phyloP scores from a whole-genome alignment of 2,888 invertebrate genomes.

The Temnothorax ravouxi region DNA sequence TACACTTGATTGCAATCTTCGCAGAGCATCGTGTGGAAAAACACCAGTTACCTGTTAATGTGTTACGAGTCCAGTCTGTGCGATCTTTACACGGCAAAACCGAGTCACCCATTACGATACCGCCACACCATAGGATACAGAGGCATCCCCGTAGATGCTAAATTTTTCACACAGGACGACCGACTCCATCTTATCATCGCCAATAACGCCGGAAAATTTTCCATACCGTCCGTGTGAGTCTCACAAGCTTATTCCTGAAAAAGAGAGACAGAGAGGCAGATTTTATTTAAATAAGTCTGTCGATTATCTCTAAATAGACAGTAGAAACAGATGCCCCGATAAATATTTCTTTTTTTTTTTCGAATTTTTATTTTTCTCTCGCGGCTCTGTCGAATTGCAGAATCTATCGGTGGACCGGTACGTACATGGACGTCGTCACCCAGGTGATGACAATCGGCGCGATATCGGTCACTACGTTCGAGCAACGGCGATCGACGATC shows the following conservation, averaged over 20 bases:
- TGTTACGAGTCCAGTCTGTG: slow-evolving; percentile 74
- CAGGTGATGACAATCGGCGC: slow-evolving; percentile 73
- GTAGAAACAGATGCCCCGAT: background rate
- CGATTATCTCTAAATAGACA: background rate
- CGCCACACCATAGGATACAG: slow-evolving; percentile 70
- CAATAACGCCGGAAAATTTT: slow-evolving; percentile 68
- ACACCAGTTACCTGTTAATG: slow-evolving; percentile 72
- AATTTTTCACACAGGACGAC: slow-evolving; percentile 75
- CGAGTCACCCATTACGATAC: slow-evolving; percentile 61
- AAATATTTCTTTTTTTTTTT: background rate
- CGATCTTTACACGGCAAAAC: slow-evolving; percentile 70
- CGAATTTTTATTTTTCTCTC: background rate
- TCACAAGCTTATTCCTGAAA: background rate
- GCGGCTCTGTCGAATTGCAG: slow-evolving; percentile 57
- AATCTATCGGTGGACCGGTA: slow-evolving; percentile 80
- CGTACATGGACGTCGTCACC: slow-evolving; percentile 78
- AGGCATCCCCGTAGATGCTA: slow-evolving; percentile 74
- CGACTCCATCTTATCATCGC: slow-evolving; percentile 78
- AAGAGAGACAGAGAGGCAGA: background rate
- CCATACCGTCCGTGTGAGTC: slow-evolving; percentile 74
- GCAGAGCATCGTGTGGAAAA: slow-evolving; percentile 76
- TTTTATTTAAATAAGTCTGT: background rate
- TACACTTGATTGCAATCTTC: background rate
- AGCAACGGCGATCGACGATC: slow-evolving; percentile 73
- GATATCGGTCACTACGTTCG: slow-evolving; percentile 78